Percentiles rank a stretch among this genome's conserved stretches.
These are phyloP conservation scores for Muscicapa striata DNA, from an alignment of 2,797 vertebrate species.

Conservation along the genomic window DNA sequence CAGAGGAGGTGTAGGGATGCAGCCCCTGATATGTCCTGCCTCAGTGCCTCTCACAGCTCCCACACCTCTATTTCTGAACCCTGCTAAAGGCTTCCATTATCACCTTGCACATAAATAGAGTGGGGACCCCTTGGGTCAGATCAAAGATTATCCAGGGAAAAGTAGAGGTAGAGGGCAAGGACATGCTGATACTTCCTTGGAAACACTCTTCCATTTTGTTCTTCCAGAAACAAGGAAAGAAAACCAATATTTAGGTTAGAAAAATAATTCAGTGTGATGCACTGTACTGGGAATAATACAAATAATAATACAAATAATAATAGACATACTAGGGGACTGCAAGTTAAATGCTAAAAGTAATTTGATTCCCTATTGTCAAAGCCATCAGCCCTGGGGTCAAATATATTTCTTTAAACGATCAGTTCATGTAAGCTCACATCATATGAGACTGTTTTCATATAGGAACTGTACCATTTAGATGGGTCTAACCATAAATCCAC, in stretches of 20 bases:
- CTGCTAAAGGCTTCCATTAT: not conserved
- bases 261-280: not conserved
- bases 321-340: not conserved
- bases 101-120: not conserved
- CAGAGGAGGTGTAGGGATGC: not conserved
- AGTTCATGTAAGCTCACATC: not conserved
- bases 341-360: not conserved
- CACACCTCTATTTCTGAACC: not conserved
- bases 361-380: not conserved
- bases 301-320: not conserved
- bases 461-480: not conserved
- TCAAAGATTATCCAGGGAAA: not conserved
- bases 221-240: not conserved
- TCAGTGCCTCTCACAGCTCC: not conserved
- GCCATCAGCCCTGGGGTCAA: not conserved
- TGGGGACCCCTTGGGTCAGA: accelerated
- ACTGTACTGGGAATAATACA: not conserved
- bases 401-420: not conserved
- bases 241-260: not conserved
- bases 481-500: not conserved
- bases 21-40: accelerated
- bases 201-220: not conserved
- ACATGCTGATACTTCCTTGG: not conserved
- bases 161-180: not conserved
- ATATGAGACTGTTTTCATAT: not conserved